These are phyloP conservation scores for Eilema depressum DNA, from an alignment of 2,888 invertebrate species.

Conservation along the genomic window DNA sequence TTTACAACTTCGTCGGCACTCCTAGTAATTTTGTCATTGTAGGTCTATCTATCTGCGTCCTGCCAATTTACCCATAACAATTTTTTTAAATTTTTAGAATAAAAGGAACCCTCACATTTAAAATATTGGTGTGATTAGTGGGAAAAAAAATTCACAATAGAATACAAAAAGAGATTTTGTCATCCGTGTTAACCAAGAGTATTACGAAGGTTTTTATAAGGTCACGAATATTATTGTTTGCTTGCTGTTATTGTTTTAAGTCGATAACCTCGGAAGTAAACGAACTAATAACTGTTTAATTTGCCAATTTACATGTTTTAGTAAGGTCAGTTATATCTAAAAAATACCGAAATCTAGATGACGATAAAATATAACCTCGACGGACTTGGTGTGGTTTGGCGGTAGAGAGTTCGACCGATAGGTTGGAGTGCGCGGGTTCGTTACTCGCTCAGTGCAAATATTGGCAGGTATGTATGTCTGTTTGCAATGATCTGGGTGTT, in stretches of 20 bases:
- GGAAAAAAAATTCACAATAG: neutral
- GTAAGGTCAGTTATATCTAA: conserved; percentile 23
- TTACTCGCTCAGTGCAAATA: neutral
- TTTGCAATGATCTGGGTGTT: neutral
- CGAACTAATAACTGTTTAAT: conserved; percentile 27
- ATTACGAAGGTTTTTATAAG: conserved; percentile 22
- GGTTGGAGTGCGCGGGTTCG: neutral
- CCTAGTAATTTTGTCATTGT: neutral
- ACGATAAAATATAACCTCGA: neutral
- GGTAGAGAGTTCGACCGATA: neutral
- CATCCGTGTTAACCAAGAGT: neutral
- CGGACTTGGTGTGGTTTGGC: too few relatives aligned
- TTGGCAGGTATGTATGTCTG: neutral
- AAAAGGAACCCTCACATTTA: neutral
- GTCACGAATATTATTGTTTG: conserved; percentile 26
- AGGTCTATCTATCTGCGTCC: neutral
- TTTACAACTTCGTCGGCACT: too few relatives aligned
- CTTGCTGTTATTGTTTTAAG: conserved; percentile 20
- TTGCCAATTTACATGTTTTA: conserved; percentile 19
- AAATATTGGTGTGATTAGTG: neutral
- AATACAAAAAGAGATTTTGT: conserved; percentile 4
- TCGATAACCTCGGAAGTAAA: conserved; percentile 40
- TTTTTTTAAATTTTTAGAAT: neutral
- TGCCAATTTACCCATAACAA: neutral
- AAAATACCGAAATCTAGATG: neutral